Base-by-base conservation (phyloP, 2,888 invertebrate species). In the Tortrix viridana region DNA sequence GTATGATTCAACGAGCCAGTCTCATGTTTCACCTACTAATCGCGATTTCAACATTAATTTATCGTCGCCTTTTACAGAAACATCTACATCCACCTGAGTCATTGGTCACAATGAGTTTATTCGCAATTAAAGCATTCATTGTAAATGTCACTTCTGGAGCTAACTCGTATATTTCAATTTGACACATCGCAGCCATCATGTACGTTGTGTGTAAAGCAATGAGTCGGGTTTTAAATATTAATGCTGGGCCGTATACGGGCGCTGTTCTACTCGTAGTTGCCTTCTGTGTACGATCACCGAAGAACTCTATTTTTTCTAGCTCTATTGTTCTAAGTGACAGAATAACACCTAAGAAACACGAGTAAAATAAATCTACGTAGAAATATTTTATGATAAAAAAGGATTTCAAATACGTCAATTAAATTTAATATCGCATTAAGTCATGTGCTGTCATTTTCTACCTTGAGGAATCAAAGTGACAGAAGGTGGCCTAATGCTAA, bases 131-230 rank as follows among this genome's bases (percentile, higher is more conserved):
- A 53, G 57, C 63, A 61, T 69, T 69, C 71, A 74, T 76, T 82
- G 79, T 80, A 77, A 77, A 78, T 77, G 85, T 85, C 85, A 84
- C 69, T 74, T 75, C 71, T 66, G 70, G 70, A 70, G 69, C 72
- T 69, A 67, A 69, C 67, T 71, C 69, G 68, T 80, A 82, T 85
- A 85, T 81, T 84, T 88, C 85, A 88, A 79, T 84, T 85, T 84
- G 85, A 88, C 86, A 86, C 84, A 86, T 88, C 77, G 71, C 69
- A 72, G 74, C 71, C 72, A 74, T 74, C 71, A 74, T 73, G 74
- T 73, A 60, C 32, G 32, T 32, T 1, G 66, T 69, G 65, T 66
- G 72, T 60, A 70, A 58, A 70, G 69, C 70, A 72, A 67, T 69
- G 75, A 77, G 75, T 73, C 74, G 69, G 77, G 79, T 79, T 76